Conservation (phyloP, 2,888 invertebrate genomes). For the Acrobasis suavella region DNA sequence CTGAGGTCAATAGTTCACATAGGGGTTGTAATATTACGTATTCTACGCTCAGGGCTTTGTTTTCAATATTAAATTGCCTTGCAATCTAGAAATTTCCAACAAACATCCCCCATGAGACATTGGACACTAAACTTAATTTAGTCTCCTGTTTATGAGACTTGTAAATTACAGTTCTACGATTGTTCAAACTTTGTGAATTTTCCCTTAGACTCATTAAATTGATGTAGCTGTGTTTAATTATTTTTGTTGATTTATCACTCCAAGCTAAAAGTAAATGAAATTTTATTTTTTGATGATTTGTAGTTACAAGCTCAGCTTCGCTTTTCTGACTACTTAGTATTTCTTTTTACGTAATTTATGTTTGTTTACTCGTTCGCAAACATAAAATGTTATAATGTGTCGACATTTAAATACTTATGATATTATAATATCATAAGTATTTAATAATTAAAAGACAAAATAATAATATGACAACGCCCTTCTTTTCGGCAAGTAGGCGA, state of each 20-base stretch:
- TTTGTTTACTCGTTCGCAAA: no score
- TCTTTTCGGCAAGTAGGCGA: no score
- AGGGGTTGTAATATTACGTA: slow-evolving; percentile 3
- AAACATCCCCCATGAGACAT: background rate
- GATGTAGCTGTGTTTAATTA: no score
- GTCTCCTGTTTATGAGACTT: slow-evolving; percentile 7
- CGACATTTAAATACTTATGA: no score
- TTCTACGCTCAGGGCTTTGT: background rate
- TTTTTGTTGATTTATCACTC: background rate
- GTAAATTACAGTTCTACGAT: background rate
- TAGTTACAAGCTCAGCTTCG: no score
- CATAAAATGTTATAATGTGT: no score
- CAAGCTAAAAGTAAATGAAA: background rate
- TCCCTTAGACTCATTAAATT: background rate
- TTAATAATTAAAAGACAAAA: no score
- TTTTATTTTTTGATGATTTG: no score
- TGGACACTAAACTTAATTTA: slow-evolving; percentile 4
- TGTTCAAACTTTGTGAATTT: slow-evolving; percentile 1
- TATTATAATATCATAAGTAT: no score
- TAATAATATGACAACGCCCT: no score
- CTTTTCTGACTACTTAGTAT: no score
- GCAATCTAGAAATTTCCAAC: slow-evolving; percentile 9
- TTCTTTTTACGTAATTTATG: no score
- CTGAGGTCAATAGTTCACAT: slow-evolving; percentile 2
- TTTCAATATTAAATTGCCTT: background rate